Evolutionary conservation across 2,113 vertebrate species (phyloP).

Genomic region (Bubo scandiacus): DNA sequence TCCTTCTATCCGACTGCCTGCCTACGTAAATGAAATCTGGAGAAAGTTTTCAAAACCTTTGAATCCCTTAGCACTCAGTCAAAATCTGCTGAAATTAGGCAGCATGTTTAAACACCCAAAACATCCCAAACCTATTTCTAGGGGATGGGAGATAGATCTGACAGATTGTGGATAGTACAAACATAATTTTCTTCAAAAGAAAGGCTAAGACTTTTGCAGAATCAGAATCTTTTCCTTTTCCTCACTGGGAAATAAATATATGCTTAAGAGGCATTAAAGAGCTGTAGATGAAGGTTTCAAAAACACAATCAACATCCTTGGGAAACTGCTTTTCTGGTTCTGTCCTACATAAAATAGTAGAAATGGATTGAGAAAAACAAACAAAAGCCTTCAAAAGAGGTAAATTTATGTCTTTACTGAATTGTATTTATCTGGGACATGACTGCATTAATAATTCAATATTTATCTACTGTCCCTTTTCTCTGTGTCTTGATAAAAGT

Average conservation of each 20-base stretch:
- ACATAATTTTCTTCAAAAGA: background rate
- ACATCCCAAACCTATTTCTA: background rate
- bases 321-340: background rate
- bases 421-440: background rate
- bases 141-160: background rate
- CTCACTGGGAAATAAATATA: background rate
- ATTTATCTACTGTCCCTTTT: background rate
- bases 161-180: background rate
- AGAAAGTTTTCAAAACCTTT: background rate
- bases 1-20: background rate
- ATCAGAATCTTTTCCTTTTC: background rate
- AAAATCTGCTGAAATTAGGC: background rate
- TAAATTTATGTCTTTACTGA: background rate
- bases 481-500: background rate
- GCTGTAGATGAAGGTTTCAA: background rate
- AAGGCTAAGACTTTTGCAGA: background rate
- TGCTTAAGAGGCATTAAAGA: background rate
- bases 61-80: background rate
- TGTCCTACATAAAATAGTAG: background rate
- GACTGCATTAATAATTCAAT: background rate
- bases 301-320: background rate
- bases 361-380: background rate
- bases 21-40: background rate
- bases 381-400: background rate
- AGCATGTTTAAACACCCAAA: background rate